These are phyloP conservation scores for Scortum barcoo DNA, from an alignment of 2,113 vertebrate genomes.

Conservation along the genomic window DNA sequence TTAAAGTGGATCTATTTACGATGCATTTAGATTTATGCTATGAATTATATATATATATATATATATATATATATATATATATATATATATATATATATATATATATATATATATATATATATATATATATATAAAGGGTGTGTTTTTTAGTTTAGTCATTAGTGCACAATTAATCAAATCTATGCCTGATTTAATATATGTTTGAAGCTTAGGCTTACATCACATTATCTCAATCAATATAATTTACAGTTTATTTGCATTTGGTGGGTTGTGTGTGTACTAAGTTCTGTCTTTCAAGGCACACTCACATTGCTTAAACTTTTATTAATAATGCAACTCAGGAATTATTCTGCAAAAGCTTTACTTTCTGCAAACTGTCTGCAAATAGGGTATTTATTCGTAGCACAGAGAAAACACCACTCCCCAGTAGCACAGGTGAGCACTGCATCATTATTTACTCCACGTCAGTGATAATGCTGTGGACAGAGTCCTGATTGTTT, in stretches of 20 bases:
- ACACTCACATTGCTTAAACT: background rate
- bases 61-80: too few relatives aligned
- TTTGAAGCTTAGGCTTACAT: conserved; percentile 36
- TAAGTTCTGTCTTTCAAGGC: background rate
- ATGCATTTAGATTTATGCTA: conserved; percentile 44
- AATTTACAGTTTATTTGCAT: conserved; percentile 19
- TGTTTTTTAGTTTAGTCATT: too few relatives aligned
- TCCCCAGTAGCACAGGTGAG: background rate
- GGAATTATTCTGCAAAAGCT: background rate
- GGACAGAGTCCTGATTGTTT: conserved; percentile 24
- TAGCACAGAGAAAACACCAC: background rate
- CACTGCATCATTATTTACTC: conserved; percentile 33
- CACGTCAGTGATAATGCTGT: conserved; percentile 32
- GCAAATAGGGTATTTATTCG: conserved; percentile 13
- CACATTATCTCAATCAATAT: conserved; percentile 19
- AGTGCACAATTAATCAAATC: conserved; percentile 56
- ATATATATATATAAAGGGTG: too few relatives aligned
- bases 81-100: too few relatives aligned
- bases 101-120: too few relatives aligned
- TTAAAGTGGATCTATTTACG: conserved; percentile 15
- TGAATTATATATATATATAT: conserved; percentile 48
- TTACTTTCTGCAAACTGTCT: background rate
- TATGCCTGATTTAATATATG: conserved; percentile 36
- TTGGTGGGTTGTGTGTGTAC: background rate
- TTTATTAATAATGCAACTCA: background rate